Evolutionary conservation across 2,797 vertebrate genomes (phyloP), one percentile per base, ranked within the genome.

Genomic region (Triplophysa yarkandensis): DNA sequence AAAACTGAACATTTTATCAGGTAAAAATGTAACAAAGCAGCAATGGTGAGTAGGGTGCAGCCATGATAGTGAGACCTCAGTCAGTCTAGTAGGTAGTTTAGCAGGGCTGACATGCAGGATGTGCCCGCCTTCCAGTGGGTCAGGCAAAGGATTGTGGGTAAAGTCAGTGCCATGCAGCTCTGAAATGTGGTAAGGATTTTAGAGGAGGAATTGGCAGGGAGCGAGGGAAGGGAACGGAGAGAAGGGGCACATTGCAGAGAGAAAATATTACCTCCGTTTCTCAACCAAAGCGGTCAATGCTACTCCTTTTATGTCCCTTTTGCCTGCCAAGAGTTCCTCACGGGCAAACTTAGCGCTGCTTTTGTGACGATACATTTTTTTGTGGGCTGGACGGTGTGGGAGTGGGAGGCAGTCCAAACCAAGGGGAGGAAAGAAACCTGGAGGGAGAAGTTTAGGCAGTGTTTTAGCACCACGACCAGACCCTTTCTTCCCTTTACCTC

Each of bases 241-340:
- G 52, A 73, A 55, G 72, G 60, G 78, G 77, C 70, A 76, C 57
- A 71, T 66, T 76, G 61, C 92, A 93, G 92, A 93, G 93, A 94
- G 94, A 94, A 93, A 95, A 94, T 94, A 98, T 99, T 99, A 99
- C 98, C 98, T 99, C 95, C 96, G 95, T 95, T 98, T 99, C 90
- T 99, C 97, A 92, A 97, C 98, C 93, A 96, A 95, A 93, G 94
- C 93, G 92, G 96, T 95, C 93, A 96, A 92, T 87, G 94, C 91
- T 86, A 81, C 82, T 68, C 79, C 82, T 75, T 83, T 83, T 34
- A 97, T 93, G 91, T 98, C 95, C 91, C 94, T 91, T 91, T 98
- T 99, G 82, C 94, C 95, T 90, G 98, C 95, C 92, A 94, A 93
- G 86, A 95, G 97, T 88, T 99, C 98, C 90, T 98, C 95, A 87